These are phyloP conservation scores for Gerris lacustris DNA, from an alignment of 2,888 invertebrate genomes.

Conservation along the genomic window DNA sequence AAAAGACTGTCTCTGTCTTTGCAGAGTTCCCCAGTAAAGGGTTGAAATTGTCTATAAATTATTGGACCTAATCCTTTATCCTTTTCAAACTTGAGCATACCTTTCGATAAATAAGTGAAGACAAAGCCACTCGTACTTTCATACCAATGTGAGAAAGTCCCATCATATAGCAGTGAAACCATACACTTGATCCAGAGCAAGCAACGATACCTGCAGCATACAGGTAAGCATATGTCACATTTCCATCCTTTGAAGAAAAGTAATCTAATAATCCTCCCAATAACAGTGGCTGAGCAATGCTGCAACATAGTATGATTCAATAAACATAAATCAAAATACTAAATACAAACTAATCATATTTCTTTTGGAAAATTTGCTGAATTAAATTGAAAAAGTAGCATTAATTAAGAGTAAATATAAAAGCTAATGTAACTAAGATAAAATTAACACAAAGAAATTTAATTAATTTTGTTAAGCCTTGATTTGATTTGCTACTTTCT, in stretches of 20 bases:
- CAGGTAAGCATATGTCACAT: slow-evolving; percentile 49
- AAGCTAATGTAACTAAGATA: too few relatives aligned
- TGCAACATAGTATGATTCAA: slow-evolving; percentile 35
- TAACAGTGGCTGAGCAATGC: slow-evolving; percentile 53
- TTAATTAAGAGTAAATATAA: too few relatives aligned
- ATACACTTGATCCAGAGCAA: slow-evolving; percentile 46
- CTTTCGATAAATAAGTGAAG: slow-evolving; percentile 78
- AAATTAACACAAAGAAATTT: too few relatives aligned
- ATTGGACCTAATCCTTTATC: too few relatives aligned
- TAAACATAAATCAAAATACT: neutral
- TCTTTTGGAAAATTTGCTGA: neutral
- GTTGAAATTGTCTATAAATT: too few relatives aligned
- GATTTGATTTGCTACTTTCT: too few relatives aligned
- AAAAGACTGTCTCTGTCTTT: too few relatives aligned
- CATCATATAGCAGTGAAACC: slow-evolving; percentile 52
- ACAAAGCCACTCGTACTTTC: slow-evolving; percentile 67
- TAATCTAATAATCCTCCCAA: slow-evolving; percentile 48
- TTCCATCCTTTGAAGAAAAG: slow-evolving; percentile 40
- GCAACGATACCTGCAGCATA: slow-evolving; percentile 49
- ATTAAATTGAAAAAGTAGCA: too few relatives aligned
- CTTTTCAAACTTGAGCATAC: slow-evolving; percentile 38
- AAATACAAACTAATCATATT: neutral
- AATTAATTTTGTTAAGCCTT: too few relatives aligned
- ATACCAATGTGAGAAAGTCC: slow-evolving; percentile 50
- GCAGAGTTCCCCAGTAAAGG: too few relatives aligned